Evolutionary conservation across 2,888 invertebrate species (phyloP).

Genomic region (Aphidoletes aphidimyza): DNA sequence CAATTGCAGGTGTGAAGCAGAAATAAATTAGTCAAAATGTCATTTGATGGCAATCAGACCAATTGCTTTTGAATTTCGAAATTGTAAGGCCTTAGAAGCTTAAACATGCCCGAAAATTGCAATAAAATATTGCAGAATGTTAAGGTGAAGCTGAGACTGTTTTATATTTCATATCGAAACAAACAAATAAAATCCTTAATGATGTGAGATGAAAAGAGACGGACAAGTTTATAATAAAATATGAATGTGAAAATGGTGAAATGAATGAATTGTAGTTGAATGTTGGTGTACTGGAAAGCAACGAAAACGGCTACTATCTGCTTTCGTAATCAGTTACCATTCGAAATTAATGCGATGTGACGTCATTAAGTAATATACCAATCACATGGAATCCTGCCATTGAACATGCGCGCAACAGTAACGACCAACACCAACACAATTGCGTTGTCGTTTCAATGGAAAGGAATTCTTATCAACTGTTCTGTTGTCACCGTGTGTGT

Average conservation of each 20-base stretch:
- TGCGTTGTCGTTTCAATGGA: neutral
- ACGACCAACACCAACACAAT: neutral
- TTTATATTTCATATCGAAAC: no score
- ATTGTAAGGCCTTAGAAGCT: no score
- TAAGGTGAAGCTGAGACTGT: no score
- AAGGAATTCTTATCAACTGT: neutral
- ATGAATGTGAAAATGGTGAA: neutral
- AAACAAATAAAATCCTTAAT: neutral
- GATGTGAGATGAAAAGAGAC: neutral
- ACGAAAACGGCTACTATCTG: neutral
- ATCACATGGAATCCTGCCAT: constrained; percentile 8
- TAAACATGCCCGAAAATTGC: no score
- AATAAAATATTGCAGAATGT: no score
- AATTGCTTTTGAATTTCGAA: no score
- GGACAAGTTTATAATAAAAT: neutral
- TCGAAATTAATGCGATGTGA: constrained; percentile 38
- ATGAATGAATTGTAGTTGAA: constrained; percentile 32
- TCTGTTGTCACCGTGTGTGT: neutral
- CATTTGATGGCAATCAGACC: no score
- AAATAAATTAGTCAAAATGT: no score
- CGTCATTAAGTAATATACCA: constrained; percentile 46
- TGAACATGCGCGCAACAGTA: neutral
- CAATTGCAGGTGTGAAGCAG: no score
- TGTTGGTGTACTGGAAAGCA: constrained; percentile 2
- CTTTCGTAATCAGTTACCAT: constrained; percentile 25